Percentiles rank a stretch among this genome's conserved stretches.
Conservation (phyloP, 2,888 invertebrate species). For the Drepana falcataria region DNA sequence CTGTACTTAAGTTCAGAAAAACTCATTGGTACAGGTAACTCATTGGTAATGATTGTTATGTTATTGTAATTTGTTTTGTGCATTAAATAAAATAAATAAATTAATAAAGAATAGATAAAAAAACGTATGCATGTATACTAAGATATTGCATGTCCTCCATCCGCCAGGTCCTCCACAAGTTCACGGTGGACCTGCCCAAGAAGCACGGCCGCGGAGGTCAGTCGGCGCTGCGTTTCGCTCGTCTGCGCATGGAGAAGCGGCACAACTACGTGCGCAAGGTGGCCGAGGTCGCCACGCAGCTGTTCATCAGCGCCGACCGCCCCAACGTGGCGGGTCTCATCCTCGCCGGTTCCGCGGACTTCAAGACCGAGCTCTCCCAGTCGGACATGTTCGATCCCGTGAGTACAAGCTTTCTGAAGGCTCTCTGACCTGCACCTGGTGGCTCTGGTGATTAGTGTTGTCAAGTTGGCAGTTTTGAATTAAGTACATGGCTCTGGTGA, state of each 20-base stretch:
- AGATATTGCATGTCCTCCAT: neutral
- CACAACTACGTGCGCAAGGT: slow-evolving; percentile 99
- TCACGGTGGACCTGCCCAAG: slow-evolving; percentile 98
- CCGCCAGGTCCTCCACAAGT: slow-evolving; percentile 92
- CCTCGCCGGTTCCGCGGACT: slow-evolving; percentile 99
- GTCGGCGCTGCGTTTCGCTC: slow-evolving; percentile 99
- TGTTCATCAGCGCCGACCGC: slow-evolving; percentile 98
- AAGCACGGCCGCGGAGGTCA: slow-evolving; percentile 99
- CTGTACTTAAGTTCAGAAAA: too few species aligned
- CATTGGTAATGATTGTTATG: too few species aligned
- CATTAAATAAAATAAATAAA: too few species aligned
- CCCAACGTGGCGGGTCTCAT: slow-evolving; percentile 98
- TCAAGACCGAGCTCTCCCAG: slow-evolving; percentile 99
- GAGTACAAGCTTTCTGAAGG: slow-evolving; percentile 48
- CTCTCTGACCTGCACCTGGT: too few species aligned
- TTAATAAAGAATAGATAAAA: too few species aligned
- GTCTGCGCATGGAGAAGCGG: slow-evolving; percentile 99
- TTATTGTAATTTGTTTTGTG: too few species aligned
- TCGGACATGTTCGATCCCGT: slow-evolving; percentile 99
- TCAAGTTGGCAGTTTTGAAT: too few species aligned
- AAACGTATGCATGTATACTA: neutral
- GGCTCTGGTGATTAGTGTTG: too few species aligned
- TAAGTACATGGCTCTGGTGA: too few species aligned
- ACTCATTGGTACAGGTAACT: too few species aligned
- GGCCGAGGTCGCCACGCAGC: slow-evolving; percentile 87